Evolutionary conservation across 2,888 invertebrate species (phyloP), one percentile per base, ranked within the genome.

Genomic region (Pollenia angustigena): DNA sequence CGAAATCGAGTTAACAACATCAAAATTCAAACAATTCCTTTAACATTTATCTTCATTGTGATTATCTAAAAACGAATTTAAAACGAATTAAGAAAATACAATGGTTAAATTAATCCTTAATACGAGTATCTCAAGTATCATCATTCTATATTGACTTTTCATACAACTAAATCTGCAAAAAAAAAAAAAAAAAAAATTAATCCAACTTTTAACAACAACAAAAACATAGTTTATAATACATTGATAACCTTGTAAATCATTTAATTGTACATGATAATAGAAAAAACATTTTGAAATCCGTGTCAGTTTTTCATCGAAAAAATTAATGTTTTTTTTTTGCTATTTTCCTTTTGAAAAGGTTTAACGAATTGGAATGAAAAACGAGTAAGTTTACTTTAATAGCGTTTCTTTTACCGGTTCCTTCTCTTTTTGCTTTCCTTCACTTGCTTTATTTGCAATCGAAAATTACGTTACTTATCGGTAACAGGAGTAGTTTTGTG

Each of bases 391-490:
- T 32, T 6, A 32, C 32, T 32, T 32, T 32, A 32, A 32, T 32
- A 6, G 32, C 32, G 32, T 32, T 32, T 32, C 32, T 32, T 6
- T 6, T 6, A 32, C 32, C 32, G 4, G 32, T 32, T 32, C 32
- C 32, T 32, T 4, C 32, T 16, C 1, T 60, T 60, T 46, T 16
- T n/a, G 11, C 12, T 54, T 6, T 40, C 10, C 44, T 12, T 16
- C 1, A 46, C 44, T 8, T 9, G 23, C 12, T 48, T 50, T 66
- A 42, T 64, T 71, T 62, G 52, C 32, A 44, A 52, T 46, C 58
- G 66, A 84, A 79, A 74, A 84, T 79, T 84, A 74, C 74, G 72
- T 79, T 84, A 84, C 79, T 74, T 68, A 72, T 78, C 79, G 68
- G 23, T 44, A 74, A 68, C 81, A 58, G 44, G 16, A 56, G 72